Conservation (phyloP, 2,888 invertebrate genomes). For the Trichopria drosophilae region DNA sequence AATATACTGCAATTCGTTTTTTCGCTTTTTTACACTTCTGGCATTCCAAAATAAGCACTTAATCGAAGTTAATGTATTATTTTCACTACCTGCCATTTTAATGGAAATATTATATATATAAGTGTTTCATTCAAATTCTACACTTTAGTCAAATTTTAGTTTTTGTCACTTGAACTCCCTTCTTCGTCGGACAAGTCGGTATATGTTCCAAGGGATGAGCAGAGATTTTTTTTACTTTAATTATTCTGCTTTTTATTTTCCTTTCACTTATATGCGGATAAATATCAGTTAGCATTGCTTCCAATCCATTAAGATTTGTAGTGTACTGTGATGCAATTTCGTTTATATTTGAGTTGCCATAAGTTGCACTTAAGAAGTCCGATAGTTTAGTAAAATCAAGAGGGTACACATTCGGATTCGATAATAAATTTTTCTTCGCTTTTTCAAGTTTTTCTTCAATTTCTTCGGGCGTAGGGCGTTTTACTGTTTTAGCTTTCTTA, state of each 20-base stretch:
- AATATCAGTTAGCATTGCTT: background rate
- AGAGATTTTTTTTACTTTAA: slow-evolving; percentile 8
- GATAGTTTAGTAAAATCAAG: slow-evolving; percentile 10
- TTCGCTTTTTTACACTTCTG: slow-evolving; percentile 4
- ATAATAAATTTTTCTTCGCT: background rate
- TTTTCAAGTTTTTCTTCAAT: background rate
- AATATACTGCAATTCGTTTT: background rate
- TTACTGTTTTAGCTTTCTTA: background rate
- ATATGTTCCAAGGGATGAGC: too few species aligned
- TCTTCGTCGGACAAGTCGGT: too few species aligned
- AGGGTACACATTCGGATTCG: background rate
- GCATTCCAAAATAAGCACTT: background rate
- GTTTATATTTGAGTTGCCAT: background rate
- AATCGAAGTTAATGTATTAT: too few species aligned
- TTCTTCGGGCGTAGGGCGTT: background rate
- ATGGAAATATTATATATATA: too few species aligned
- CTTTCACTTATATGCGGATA: slow-evolving; percentile 7
- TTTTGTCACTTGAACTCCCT: too few species aligned
- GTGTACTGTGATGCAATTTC: slow-evolving; percentile 3
- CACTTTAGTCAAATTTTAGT: too few species aligned
- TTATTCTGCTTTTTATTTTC: slow-evolving; percentile 4
- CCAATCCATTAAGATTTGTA: background rate
- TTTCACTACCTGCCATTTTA: too few species aligned
- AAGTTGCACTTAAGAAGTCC: slow-evolving; percentile 14
- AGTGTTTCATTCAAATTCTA: too few species aligned